Evolutionary conservation across 2,113 vertebrate genomes (phyloP), one percentile per base, ranked within the genome.

Genomic region (Microtus pennsylvanicus): DNA sequence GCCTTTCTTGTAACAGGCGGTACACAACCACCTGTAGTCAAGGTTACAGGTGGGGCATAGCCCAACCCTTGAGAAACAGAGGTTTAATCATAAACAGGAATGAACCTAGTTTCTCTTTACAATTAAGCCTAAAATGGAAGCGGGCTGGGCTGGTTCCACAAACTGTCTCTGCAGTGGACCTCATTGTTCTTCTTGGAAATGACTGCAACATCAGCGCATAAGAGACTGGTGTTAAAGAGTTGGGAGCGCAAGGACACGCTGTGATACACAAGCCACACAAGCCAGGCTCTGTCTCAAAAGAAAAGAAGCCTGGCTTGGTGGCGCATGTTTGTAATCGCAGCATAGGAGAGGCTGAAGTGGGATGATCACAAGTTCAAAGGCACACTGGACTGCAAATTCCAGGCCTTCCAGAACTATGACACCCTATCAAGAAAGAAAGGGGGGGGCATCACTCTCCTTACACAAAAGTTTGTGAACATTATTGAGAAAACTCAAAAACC

Each of bases 171-270:
- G 47, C 8, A 6, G 30, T 38, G 65, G 70, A 12, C 21, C 65
- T 95, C 69, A 13, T 67, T 69, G 90, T 96, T 77, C 76, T 61
- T 67, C 30, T 38, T 21, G 65, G n/a, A 88, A 95, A 65, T 77
- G 58, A 70, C 26, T 22, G 8, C 33, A 85, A 85, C 58, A 35
- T 28, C 58, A 85, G 14, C 81, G 30, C 4, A 24, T 9, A 35
- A 9, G 33, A n/a, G 19, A n/a, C 10, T 80, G 77, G 78, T 21
- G 50, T 80, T 80, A 55, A 80, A 65, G 82, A 45, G 33, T 22
- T 9, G 30, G 8, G 52, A 58, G 33, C 12, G 1, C 50, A 55
- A 58, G 21, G 33, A 58, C 52, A 69, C 42, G 1, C 5, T 33
- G 26, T 1, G 42, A 12, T 45, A 50, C 30, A 69, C 78, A n/a